Evolutionary conservation across 2,888 invertebrate genomes (phyloP).

Genomic region (Aporophyla nigra): DNA sequence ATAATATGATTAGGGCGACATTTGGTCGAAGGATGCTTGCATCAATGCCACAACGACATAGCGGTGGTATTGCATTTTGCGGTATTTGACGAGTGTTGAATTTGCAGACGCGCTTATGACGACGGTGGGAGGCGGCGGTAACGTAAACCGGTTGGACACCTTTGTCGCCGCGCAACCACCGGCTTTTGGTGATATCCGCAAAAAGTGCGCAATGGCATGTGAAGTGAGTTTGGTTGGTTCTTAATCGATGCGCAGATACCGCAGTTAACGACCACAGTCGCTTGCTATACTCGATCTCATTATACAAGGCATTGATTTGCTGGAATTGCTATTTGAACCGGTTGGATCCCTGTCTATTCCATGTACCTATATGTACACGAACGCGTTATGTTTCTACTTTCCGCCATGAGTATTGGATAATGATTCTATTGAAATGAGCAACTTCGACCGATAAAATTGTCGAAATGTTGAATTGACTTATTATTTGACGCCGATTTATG

Average conservation of each 20-base stretch:
- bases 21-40: slow-evolving; percentile 71
- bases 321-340: slow-evolving; percentile 83
- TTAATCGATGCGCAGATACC: slow-evolving; percentile 81
- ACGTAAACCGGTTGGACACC: slow-evolving; percentile 89
- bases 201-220: slow-evolving; percentile 87
- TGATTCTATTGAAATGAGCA: slow-evolving; percentile 52
- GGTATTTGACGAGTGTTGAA: slow-evolving; percentile 89
- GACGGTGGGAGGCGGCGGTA: slow-evolving; percentile 82
- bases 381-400: slow-evolving; percentile 77
- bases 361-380: slow-evolving; percentile 73
- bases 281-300: slow-evolving; percentile 79
- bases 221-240: slow-evolving; percentile 80
- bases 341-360: slow-evolving; percentile 77
- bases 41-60: slow-evolving; percentile 73
- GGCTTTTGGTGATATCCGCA: slow-evolving; percentile 89
- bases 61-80: slow-evolving; percentile 81
- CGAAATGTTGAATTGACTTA: slow-evolving; percentile 27
- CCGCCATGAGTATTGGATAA: slow-evolving; percentile 69
- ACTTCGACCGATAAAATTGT: slow-evolving; percentile 12
- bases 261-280: slow-evolving; percentile 76
- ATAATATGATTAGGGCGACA: slow-evolving; percentile 51
- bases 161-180: slow-evolving; percentile 85
- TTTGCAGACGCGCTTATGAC: slow-evolving; percentile 89
- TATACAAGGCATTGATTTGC: slow-evolving; percentile 82
- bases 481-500: neutral